A percentile compares a stretch with the other conserved stretches of the same genome.
Conservation (phyloP, 2,797 vertebrate species). For the Platalea minor region DNA sequence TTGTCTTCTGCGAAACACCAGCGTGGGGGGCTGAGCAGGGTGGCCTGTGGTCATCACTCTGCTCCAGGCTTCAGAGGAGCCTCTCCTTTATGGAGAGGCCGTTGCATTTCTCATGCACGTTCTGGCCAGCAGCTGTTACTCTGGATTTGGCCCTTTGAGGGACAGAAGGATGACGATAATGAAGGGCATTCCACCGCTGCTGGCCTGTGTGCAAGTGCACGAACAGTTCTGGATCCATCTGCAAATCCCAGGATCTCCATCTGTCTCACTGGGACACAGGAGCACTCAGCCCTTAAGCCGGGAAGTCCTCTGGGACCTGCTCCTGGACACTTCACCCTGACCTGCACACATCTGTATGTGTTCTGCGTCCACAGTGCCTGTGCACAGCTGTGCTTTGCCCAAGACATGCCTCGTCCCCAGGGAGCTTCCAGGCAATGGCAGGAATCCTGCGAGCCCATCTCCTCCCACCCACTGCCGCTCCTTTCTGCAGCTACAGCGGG, state of each 20-base stretch:
- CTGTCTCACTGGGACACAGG: neutral
- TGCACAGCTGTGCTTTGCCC: accelerated
- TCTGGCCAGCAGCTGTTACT: neutral
- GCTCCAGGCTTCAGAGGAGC: neutral
- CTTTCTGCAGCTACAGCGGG: neutral
- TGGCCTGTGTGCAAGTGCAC: accelerated
- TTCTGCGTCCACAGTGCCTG: no score
- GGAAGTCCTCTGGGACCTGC: no score
- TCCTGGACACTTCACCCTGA: neutral
- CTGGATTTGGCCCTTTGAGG: neutral
- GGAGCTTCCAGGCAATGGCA: no score
- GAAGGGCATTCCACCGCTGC: neutral
- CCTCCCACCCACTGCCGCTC: accelerated
- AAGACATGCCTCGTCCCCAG: accelerated
- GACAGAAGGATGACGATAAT: accelerated
- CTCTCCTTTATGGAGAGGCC: neutral
- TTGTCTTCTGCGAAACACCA: accelerated
- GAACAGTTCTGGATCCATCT: neutral
- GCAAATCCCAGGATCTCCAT: neutral
- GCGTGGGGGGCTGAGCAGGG: neutral
- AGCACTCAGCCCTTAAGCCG: neutral
- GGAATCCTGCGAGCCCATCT: accelerated
- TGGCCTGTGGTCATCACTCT: accelerated
- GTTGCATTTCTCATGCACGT: accelerated
- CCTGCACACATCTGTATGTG: no score